Conservation (phyloP, 2,113 vertebrate species). For the pig (Sus scrofa) region T2T-Sscrofa CM000820.6:126763501-126764000, state of each 20-base stretch:
- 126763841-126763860: background rate
- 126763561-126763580: background rate
- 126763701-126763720: background rate
- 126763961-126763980: background rate
- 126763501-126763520: background rate
- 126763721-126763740: background rate
- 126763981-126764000: background rate
- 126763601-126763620: background rate
- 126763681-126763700: background rate
- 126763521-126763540: background rate
- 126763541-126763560: background rate
- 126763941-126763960: background rate
- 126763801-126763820: background rate
- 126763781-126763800: background rate
- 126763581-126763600: background rate
- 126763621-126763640: background rate
- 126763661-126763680: constrained; percentile 7
- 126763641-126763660: background rate
- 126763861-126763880: constrained; percentile 29
- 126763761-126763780: background rate
- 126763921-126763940: background rate
- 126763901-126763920: background rate
- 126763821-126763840: constrained; percentile 1
- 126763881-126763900: background rate
- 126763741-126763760: background rate